phyloP scores from a whole-genome alignment of 37 sponge, comb jelly and placozoan species.

The Oopsacas minuta region DNA sequence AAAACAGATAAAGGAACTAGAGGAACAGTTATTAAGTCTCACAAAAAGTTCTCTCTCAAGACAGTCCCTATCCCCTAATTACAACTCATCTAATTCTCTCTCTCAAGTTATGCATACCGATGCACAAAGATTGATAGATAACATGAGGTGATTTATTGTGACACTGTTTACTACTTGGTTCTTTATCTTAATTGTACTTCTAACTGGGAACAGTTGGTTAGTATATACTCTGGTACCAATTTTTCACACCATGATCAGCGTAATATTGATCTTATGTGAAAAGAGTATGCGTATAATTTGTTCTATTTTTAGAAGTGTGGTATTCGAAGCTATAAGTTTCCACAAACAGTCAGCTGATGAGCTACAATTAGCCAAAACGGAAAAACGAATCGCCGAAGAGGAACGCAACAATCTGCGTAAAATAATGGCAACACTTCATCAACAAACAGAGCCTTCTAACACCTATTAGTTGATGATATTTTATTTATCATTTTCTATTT shows the following conservation, averaged over 20 bases:
- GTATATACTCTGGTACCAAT: no score
- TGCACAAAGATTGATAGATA: background rate
- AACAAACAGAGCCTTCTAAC: background rate
- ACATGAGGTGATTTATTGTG: background rate
- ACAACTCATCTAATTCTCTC: background rate
- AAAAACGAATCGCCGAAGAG: background rate
- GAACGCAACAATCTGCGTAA: background rate
- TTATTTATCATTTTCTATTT: background rate
- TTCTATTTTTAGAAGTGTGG: background rate
- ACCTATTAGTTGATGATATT: background rate
- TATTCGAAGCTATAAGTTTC: background rate
- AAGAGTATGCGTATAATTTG: no score
- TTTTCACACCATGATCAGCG: no score
- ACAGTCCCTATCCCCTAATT: background rate
- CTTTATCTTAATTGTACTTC: no score
- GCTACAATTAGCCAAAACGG: background rate
- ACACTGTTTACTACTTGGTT: no score
- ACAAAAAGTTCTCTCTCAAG: background rate
- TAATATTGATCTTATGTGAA: no score
- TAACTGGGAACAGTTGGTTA: no score
- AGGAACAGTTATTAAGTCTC: background rate
- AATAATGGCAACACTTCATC: no score
- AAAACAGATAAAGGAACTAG: background rate
- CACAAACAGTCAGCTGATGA: background rate
- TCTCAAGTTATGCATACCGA: background rate